Conservation (phyloP, 1,140 invertebrate species). For the Physella acuta region DNA sequence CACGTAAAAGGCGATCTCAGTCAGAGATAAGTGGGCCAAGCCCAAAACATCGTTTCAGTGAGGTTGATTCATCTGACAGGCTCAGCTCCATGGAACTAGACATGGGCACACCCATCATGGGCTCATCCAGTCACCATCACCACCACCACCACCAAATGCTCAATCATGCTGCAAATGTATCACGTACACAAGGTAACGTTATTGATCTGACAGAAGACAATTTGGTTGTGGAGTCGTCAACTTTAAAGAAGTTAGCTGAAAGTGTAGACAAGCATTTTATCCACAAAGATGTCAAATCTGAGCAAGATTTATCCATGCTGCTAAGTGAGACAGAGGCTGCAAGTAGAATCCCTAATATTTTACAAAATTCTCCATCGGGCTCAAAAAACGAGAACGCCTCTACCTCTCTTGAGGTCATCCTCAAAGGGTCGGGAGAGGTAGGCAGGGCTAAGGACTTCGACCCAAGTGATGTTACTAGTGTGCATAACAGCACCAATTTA, state of each 20-base stretch:
- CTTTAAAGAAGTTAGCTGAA: conserved; percentile 50
- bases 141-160: conserved; percentile 20
- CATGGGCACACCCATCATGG: conserved; percentile 9
- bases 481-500: not conserved
- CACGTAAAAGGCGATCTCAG: conserved; percentile 35
- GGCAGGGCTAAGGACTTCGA: conserved; percentile 32
- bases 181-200: conserved; percentile 30
- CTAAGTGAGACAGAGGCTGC: conserved; percentile 19
- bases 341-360: conserved; percentile 26
- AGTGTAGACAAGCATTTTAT: conserved; percentile 45
- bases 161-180: conserved; percentile 13
- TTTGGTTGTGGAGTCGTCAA: conserved; percentile 36
- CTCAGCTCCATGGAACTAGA: conserved; percentile 22
- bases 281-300: conserved; percentile 39
- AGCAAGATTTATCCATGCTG: conserved; percentile 27
- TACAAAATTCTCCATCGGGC: conserved; percentile 33
- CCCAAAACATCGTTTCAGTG: conserved; percentile 56
- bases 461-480: conserved; percentile 21
- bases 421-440: conserved; percentile 51
- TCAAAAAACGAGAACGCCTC: conserved; percentile 56
- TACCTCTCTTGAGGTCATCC: conserved; percentile 54
- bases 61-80: conserved; percentile 35
- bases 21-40: conserved; percentile 47
- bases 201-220: conserved; percentile 46
- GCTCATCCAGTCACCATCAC: conserved; percentile 21